Evolutionary conservation across 2,113 vertebrate species (phyloP).

Genomic region (Albula goreensis): DNA sequence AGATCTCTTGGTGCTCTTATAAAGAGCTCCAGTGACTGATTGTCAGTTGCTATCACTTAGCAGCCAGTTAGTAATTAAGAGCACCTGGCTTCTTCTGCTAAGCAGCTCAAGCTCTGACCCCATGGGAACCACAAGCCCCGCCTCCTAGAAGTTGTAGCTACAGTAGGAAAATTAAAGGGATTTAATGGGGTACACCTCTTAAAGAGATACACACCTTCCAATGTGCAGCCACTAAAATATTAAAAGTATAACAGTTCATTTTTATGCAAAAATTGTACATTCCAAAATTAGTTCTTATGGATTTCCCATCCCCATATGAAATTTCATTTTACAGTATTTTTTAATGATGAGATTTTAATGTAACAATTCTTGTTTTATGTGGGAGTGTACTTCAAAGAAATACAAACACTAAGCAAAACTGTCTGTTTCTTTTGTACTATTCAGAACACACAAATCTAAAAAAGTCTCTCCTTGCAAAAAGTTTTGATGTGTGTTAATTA

Average conservation of each 20-base stretch:
- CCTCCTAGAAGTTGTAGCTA: neutral
- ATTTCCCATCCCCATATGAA: too few species aligned
- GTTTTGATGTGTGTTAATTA: too few species aligned
- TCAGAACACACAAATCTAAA: too few species aligned
- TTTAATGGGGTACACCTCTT: neutral
- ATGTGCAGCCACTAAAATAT: neutral
- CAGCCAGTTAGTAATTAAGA: neutral
- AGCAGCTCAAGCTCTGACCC: neutral
- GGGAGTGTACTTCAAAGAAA: too few species aligned
- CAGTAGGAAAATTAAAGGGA: neutral
- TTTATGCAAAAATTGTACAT: neutral
- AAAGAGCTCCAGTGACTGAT: neutral
- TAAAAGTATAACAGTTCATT: neutral
- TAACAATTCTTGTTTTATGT: too few species aligned
- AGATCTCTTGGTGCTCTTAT: neutral
- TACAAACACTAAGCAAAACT: too few species aligned
- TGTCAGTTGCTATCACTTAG: conserved; percentile 9
- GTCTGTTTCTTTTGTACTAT: too few species aligned
- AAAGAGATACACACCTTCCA: neutral
- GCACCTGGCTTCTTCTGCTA: neutral
- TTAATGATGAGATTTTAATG: too few species aligned
- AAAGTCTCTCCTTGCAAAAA: too few species aligned
- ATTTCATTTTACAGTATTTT: too few species aligned
- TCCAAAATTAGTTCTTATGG: neutral
- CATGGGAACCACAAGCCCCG: neutral